Conservation (phyloP, 2,113 vertebrate species). For the Crypturellus undulatus region DNA sequence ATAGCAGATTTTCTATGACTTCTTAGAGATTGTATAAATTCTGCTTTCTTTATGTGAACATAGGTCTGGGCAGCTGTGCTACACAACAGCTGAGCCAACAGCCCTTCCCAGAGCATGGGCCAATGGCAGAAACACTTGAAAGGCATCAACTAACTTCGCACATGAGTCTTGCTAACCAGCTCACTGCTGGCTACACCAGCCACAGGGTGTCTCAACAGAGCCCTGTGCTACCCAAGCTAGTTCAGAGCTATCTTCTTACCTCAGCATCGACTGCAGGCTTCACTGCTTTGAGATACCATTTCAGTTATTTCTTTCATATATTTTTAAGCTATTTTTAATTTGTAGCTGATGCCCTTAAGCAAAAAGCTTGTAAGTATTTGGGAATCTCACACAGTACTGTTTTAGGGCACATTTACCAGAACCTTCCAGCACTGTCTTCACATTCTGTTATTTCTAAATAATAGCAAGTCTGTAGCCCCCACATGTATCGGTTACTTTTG, state of each 20-base stretch:
- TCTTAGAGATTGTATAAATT: background rate
- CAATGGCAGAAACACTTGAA: background rate
- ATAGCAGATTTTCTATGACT: background rate
- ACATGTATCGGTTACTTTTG: background rate
- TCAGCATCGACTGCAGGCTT: background rate
- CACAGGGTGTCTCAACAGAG: background rate
- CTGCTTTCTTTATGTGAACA: background rate
- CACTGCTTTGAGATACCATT: background rate
- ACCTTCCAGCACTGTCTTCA: background rate
- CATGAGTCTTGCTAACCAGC: rapidly evolving
- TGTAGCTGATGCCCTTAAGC: background rate
- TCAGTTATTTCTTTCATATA: background rate
- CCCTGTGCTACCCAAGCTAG: background rate
- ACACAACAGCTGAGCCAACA: background rate
- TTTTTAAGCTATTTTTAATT: conserved; percentile 21
- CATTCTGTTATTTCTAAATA: background rate
- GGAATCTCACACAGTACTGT: background rate
- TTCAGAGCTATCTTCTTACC: background rate
- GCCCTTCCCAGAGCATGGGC: background rate
- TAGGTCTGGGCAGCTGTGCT: background rate
- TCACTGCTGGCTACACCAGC: background rate
- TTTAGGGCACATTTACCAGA: background rate
- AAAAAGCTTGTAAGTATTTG: background rate
- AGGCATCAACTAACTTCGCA: background rate
- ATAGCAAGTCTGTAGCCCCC: background rate